phyloP scores from a whole-genome alignment of 92 coral and sea anemone genomes.

The Actinostola sp. region DNA sequence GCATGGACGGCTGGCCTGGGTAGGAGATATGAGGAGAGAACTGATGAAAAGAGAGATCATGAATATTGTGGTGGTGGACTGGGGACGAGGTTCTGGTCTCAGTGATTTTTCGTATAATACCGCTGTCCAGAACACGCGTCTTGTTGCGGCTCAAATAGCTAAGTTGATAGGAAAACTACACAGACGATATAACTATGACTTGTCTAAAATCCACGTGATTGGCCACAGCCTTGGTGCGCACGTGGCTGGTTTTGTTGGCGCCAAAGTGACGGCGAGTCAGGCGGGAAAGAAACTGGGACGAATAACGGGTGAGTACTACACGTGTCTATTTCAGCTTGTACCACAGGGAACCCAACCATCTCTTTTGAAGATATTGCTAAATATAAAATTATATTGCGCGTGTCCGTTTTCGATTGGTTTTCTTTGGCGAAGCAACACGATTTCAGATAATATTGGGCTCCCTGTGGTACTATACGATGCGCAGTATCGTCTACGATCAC shows the following conservation, averaged over 20 bases:
- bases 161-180: conserved; percentile 50
- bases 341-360: too few relatives aligned
- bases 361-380: too few relatives aligned
- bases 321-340: background rate
- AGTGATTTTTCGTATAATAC: conserved; percentile 47
- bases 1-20: conserved; percentile 67
- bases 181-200: too few relatives aligned
- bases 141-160: too few relatives aligned
- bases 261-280: too few relatives aligned
- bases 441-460: too few relatives aligned
- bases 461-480: too few relatives aligned
- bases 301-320: conserved; percentile 59
- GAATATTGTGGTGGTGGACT: conserved; percentile 85
- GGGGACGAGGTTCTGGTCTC: conserved; percentile 65
- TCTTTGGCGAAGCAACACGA: too few relatives aligned
- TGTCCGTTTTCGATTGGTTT: too few relatives aligned
- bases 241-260: conserved; percentile 74
- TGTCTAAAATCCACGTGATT: conserved; percentile 57
- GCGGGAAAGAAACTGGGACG: too few relatives aligned
- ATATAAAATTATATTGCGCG: too few relatives aligned
- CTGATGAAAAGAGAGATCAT: conserved; percentile 63
- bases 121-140: conserved; percentile 84
- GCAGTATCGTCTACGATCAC: too few relatives aligned
- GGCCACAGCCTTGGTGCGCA: conserved; percentile 90
- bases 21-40: conserved; percentile 62